Evolutionary conservation across 2,797 vertebrate genomes (phyloP).

Genomic region (Dallia pectoralis): DNA sequence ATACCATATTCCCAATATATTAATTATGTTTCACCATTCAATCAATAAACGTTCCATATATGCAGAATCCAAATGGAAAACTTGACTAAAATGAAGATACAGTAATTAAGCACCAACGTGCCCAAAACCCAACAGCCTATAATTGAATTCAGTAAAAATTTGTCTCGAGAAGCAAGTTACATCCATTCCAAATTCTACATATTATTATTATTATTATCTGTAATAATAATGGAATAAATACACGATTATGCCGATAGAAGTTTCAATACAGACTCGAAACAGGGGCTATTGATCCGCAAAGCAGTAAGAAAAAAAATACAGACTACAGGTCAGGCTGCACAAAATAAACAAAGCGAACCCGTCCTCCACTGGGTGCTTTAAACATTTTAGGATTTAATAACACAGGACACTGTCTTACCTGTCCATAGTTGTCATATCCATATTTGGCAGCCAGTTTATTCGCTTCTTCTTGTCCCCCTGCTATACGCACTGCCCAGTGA

Average conservation of each 20-base stretch:
- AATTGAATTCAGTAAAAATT: neutral
- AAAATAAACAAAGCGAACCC: neutral
- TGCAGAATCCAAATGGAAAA: neutral
- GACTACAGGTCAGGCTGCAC: neutral
- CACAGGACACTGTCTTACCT: constrained; percentile 69
- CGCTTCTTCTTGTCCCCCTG: constrained; percentile 77
- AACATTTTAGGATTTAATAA: neutral
- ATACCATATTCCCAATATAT: neutral
- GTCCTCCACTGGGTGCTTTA: no score
- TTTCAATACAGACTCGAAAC: neutral
- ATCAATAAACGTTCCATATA: neutral
- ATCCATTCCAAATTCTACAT: neutral
- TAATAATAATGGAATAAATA: neutral
- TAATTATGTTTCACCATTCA: neutral
- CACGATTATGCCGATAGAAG: neutral
- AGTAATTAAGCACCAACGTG: neutral
- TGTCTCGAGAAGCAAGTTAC: neutral
- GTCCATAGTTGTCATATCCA: constrained; percentile 86
- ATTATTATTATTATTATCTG: neutral
- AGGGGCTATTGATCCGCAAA: neutral
- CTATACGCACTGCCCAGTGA: constrained; percentile 87
- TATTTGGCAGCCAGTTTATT: constrained; percentile 80
- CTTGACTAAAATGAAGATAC: neutral
- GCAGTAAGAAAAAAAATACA: neutral
- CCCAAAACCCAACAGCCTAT: neutral